Conservation (phyloP, 2,888 invertebrate genomes). For the Luffia ferchaultella region DNA sequence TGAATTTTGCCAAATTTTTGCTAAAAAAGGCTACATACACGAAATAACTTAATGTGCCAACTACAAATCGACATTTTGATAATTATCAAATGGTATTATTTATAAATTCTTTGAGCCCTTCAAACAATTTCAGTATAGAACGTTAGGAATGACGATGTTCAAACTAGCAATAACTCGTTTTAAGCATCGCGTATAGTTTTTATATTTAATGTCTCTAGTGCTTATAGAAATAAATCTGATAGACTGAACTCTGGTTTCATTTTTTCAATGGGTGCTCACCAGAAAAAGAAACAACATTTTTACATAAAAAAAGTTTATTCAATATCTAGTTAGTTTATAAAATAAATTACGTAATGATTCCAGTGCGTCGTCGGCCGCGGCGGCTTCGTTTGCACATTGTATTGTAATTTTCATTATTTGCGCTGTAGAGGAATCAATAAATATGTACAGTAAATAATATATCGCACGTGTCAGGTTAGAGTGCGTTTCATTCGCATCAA, state of each 20-base stretch:
- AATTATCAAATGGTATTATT: too few relatives aligned
- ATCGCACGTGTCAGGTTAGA: too few relatives aligned
- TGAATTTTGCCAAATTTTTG: too few relatives aligned
- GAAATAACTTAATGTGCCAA: too few relatives aligned
- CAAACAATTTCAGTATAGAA: background rate
- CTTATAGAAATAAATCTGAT: slow-evolving; percentile 20
- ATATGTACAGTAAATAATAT: too few relatives aligned
- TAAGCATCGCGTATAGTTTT: slow-evolving; percentile 12
- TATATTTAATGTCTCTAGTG: slow-evolving; percentile 18
- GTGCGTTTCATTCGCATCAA: too few relatives aligned
- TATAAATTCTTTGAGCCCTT: too few relatives aligned
- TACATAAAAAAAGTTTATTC: slow-evolving; percentile 64
- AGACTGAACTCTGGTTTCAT: slow-evolving; percentile 19
- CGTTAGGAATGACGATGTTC: slow-evolving; percentile 20
- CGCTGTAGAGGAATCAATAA: too few relatives aligned
- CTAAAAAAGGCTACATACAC: too few relatives aligned
- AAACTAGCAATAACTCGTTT: slow-evolving; percentile 24
- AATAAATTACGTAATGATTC: slow-evolving; percentile 50
- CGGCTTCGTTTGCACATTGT: too few relatives aligned
- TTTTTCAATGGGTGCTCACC: background rate
- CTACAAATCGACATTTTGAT: too few relatives aligned
- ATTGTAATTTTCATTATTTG: too few relatives aligned
- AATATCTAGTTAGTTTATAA: slow-evolving; percentile 36
- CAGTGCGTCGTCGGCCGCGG: slow-evolving; percentile 34
- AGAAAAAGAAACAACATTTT: slow-evolving; percentile 13